These are phyloP conservation scores for Muscidifurax raptorellus DNA, from an alignment of 1,140 invertebrate species.

Conservation along the genomic window DNA sequence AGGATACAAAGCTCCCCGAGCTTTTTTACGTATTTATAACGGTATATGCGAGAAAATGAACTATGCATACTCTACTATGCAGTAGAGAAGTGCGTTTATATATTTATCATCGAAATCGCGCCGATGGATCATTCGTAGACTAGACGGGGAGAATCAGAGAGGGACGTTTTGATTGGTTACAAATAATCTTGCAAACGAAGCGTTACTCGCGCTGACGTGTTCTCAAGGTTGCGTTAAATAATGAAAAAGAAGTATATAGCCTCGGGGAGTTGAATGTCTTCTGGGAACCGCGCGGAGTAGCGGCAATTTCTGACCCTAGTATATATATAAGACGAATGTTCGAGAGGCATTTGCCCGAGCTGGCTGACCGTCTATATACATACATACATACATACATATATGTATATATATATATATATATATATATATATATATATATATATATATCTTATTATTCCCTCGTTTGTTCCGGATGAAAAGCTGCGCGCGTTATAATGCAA, in stretches of 20 bases:
- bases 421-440: background rate
- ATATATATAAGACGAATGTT: background rate
- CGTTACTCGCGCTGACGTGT: background rate
- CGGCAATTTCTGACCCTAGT: background rate
- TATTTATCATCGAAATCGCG: no score
- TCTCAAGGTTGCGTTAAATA: background rate
- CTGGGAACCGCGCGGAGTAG: background rate
- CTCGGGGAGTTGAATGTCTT: no score
- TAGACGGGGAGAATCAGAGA: background rate
- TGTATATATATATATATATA: background rate
- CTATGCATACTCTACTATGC: no score
- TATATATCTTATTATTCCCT: background rate
- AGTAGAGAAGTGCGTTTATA: no score
- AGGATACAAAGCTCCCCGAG: no score
- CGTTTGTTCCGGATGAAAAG: background rate
- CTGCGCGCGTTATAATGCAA: no score
- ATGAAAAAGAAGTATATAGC: background rate
- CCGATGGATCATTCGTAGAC: no score
- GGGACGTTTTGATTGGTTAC: background rate
- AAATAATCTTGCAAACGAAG: background rate
- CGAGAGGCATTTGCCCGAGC: no score
- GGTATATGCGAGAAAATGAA: no score
- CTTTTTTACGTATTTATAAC: no score
- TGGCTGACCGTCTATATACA: background rate
- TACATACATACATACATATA: no score